phyloP scores from a whole-genome alignment of 2,113 vertebrate genomes.

The Sceloporus tristichus region DNA sequence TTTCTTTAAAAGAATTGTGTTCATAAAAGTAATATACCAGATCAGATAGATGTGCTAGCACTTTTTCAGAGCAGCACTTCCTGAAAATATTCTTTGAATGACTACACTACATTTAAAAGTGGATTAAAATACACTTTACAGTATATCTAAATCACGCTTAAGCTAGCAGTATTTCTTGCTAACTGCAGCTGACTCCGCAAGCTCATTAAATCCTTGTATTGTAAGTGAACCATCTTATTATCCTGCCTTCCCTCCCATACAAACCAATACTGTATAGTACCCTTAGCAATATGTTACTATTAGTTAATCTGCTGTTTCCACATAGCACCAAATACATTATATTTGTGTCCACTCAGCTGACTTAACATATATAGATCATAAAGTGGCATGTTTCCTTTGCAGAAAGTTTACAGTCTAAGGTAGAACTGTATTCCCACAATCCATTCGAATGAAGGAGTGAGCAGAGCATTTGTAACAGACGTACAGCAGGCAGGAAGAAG shows the following conservation, averaged over 20 bases:
- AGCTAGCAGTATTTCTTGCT: conserved; percentile 53
- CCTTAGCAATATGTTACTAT: conserved; percentile 53
- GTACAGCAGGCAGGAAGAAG: not conserved
- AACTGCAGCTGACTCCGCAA: conserved; percentile 53
- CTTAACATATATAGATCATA: not conserved
- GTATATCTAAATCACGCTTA: conserved; percentile 43
- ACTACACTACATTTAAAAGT: conserved; percentile 44
- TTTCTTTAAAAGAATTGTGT: not conserved
- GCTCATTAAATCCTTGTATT: conserved; percentile 40
- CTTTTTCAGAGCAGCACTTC: conserved; percentile 34
- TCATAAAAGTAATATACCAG: conserved; percentile 8
- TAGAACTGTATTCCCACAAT: not conserved
- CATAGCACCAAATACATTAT: not conserved
- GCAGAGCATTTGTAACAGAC: not conserved
- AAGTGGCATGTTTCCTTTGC: not conserved
- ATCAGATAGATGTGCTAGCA: not conserved
- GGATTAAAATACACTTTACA: conserved; percentile 49
- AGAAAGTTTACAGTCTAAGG: not conserved
- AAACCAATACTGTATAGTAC: conserved; percentile 49
- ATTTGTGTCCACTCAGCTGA: not conserved
- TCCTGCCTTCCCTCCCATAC: conserved; percentile 16
- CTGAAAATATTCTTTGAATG: conserved; percentile 33
- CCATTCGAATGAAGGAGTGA: not conserved
- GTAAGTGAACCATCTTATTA: conserved; percentile 53
- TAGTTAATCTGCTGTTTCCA: conserved; percentile 55